Evolutionary conservation across 1,140 invertebrate species (phyloP).

Genomic region (Halyomorpha halys): DNA sequence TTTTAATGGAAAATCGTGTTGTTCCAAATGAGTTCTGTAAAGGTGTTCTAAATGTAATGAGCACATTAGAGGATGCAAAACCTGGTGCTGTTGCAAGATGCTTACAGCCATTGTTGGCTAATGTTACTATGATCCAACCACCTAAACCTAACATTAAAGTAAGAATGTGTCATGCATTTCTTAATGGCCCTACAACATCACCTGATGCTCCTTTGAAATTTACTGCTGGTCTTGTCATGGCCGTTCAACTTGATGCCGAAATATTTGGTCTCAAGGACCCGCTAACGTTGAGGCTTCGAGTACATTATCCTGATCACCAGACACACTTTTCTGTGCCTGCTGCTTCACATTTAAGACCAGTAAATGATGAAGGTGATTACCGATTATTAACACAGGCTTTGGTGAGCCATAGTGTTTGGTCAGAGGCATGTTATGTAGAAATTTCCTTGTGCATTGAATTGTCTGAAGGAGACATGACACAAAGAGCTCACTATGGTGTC

Average conservation of each 20-base stretch:
- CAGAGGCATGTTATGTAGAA: slow-evolving; percentile 79
- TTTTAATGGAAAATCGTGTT: slow-evolving; percentile 40
- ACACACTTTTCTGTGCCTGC: slow-evolving; percentile 67
- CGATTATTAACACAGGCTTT: slow-evolving; percentile 73
- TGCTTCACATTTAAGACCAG: slow-evolving; percentile 19
- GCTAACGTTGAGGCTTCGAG: slow-evolving; percentile 61
- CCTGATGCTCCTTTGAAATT: slow-evolving; percentile 83
- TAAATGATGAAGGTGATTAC: slow-evolving; percentile 45
- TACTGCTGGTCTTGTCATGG: slow-evolving; percentile 80
- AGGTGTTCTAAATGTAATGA: slow-evolving; percentile 64
- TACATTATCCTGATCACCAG: slow-evolving; percentile 86
- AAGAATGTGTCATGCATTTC: slow-evolving; percentile 64
- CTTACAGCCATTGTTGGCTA: slow-evolving; percentile 65
- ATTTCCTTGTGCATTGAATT: slow-evolving; percentile 71
- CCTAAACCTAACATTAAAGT: slow-evolving; percentile 53
- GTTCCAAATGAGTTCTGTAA: slow-evolving; percentile 67
- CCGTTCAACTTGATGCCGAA: slow-evolving; percentile 74
- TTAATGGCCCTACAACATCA: slow-evolving; percentile 73
- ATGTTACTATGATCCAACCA: slow-evolving; percentile 46
- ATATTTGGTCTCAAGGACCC: slow-evolving; percentile 67
- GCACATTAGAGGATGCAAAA: slow-evolving; percentile 68
- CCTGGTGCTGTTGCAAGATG: slow-evolving; percentile 71
- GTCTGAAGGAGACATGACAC: slow-evolving; percentile 47
- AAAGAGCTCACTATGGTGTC: slow-evolving; percentile 44
- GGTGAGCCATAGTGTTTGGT: slow-evolving; percentile 82